Evolutionary conservation across 2,797 vertebrate genomes (phyloP), one percentile per base, ranked within the genome.

Genomic region (Meriones psammophilus): DNA sequence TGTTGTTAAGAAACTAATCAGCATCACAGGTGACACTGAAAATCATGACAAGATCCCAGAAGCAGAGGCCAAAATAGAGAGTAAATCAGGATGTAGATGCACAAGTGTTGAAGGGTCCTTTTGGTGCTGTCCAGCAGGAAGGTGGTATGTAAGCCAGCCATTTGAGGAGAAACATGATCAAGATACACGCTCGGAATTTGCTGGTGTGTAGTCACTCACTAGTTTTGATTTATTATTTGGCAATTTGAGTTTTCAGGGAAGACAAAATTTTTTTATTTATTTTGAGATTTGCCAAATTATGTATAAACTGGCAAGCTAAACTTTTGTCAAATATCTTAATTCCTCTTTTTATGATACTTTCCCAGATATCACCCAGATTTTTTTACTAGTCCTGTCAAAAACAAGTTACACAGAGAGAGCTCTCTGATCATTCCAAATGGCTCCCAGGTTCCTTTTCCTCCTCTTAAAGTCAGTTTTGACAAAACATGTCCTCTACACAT

Each of bases 221-320:
- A 86, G 13, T 84, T 68, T 93, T 71, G 13, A 18, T 60, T 0
- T 88, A 0, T 68, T 89, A 0, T 18, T 83, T 17, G 46, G 22
- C 39, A 69, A 73, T 87, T 30, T 69, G 15, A 56, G 42, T 71
- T 87, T 87, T 88, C 36, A 94, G 9, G 66, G 58, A 86, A 95
- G 33, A 33, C 56, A 81, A 50, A 85, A 2, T 33, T 8, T 88
- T 79, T 12, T 1, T 89, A 33, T 88, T 50, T 93, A 36, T 73
- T 84, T 15, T 66, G 50, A 87, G 83, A 14, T 4, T 71, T 86
- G 78, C 6, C 30, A 68, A 88, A 87, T 66, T 77, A 28, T 26
- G 30, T 88, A 33, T 8, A 71, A 93, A 91, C 1, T 0, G 3
- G 15, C 15, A 88, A 14, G 60, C 4, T 93, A 17, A 8, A 10